Evolutionary conservation across 2,797 vertebrate species (phyloP), one percentile per base, ranked within the genome.

Genomic region (Sebastes glaucus): DNA sequence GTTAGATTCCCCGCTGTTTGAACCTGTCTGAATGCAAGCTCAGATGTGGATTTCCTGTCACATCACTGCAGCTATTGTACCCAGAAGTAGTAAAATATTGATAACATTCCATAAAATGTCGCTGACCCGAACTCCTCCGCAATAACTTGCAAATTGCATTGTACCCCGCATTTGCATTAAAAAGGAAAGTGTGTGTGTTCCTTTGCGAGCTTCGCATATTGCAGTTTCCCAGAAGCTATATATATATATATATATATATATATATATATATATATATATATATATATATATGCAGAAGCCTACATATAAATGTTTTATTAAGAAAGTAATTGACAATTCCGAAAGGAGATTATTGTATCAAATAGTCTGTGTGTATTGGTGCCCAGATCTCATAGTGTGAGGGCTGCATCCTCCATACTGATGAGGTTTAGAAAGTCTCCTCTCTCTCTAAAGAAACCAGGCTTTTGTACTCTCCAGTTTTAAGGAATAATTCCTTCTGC

Each of bases 311-410:
- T 92, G 46, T 89, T 88, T 90, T 85, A 92, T 87, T 78, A 74
- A 67, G 27, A 71, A 81, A 77, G 80, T 89, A 89, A 92, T 80
- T 89, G 86, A 89, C 79, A 86, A 74, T 81, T 82, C 74, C 62
- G 69, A 85, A 89, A 93, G 80, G 83, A 85, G 85, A 87, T 90
- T 86, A 87, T 83, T 83, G 78, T 81, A 82, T 87, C 69, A 87
- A 77, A 83, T 33, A 80, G 81, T 75, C 59, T 9, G 71, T 60
- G 64, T 63, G 73, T 13, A 80, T 87, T 87, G 63, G 30, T 46
- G 46, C 64, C 81, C 75, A 28, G n/a, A 74, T 84, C 57, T 62
- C 74, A 9, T 27, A 57, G 56, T 42, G 32, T 23, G 30, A 81
- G 13, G 53, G 6, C 53, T 55, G 13, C 53, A 27, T 68, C 28